Conservation (phyloP, 2,888 invertebrate genomes). For the Microctonus hyperodae region DNA sequence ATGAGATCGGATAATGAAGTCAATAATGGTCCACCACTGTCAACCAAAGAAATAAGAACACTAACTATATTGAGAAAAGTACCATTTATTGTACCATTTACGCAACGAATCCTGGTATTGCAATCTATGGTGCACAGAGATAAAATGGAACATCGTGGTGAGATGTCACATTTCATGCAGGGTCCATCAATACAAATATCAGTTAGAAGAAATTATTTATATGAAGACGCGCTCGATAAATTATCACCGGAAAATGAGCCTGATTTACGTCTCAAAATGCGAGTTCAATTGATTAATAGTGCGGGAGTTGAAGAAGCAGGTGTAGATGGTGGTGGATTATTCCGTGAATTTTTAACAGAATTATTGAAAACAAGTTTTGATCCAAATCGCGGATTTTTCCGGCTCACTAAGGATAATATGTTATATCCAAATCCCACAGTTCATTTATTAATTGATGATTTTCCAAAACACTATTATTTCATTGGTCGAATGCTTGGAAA, state of each 20-base stretch:
- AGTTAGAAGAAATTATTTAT: conserved; percentile 89
- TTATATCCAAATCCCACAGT: conserved; percentile 97
- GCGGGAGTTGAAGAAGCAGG: conserved; percentile 95
- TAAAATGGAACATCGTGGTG: conserved; percentile 77
- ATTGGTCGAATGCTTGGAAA: conserved; percentile 90
- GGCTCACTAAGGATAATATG: conserved; percentile 88
- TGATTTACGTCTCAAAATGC: conserved; percentile 82
- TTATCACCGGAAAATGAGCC: conserved; percentile 90
- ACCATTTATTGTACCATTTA: conserved; percentile 94
- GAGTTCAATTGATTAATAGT: conserved; percentile 89
- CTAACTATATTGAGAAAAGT: conserved; percentile 89
- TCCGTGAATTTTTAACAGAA: conserved; percentile 94
- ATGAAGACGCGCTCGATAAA: conserved; percentile 97
- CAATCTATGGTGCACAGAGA: conserved; percentile 74
- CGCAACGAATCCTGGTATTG: conserved; percentile 85
- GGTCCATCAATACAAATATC: conserved; percentile 80
- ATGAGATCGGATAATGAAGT: conserved; percentile 59
- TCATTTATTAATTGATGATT: conserved; percentile 84
- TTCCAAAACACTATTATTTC: conserved; percentile 90
- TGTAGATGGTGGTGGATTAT: conserved; percentile 96
- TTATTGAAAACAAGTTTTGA: conserved; percentile 94
- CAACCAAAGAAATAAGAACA: conserved; percentile 86
- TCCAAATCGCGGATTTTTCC: conserved; percentile 94
- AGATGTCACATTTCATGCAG: conserved; percentile 75
- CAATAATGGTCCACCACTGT: conserved; percentile 83